Base-by-base conservation (phyloP, 2,888 invertebrate genomes). In the Cephus pulcher region DNA sequence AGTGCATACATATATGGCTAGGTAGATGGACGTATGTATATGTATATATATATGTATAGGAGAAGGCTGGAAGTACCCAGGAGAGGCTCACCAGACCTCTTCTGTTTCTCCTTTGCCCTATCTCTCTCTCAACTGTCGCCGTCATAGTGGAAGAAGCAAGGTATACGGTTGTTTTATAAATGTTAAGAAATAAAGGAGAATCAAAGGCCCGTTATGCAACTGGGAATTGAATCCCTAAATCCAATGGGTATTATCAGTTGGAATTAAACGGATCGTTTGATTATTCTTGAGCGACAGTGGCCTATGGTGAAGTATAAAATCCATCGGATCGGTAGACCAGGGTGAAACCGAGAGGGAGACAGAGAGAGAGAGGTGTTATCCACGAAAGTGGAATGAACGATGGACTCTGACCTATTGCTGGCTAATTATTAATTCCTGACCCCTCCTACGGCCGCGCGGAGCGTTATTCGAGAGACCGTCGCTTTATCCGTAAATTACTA, bases 1-100 rank as follows among this genome's bases (percentile, higher is more conserved):
- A 82, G 82, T 87, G 86, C 88, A 84, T 85, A 83, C 82, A 86
- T 84, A 81, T 82, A 75, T 81, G 37, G 75, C 78, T 78, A 75
- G 73, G 73, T 75, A 69, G 76, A 35, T 76, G 34, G 71, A 80
- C 76, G 73, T 75, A 74, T 80, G 79, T 80, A 75, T 77, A 70
- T 76, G 81, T 73, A 76, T 80, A 75, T 77, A 70, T 76, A 82
- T 75, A 76, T 79, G 81, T 79, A 77, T 78, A 81, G 81, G 80
- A 81, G 80, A 82, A 75, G 78, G 77, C 80, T 79, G 78, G 70
- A 9, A 56, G 56, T 56, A 56, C 56, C 56, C 23, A 56, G 56
- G 56, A 56, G 15, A 56, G 56, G 56, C 56, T 56, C 56, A 56
- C 56, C 56, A 56, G 56, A 56, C 56, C 23, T 56, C 56, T 56